phyloP scores from a whole-genome alignment of 2,888 invertebrate genomes.

The Erebia aethiops region DNA sequence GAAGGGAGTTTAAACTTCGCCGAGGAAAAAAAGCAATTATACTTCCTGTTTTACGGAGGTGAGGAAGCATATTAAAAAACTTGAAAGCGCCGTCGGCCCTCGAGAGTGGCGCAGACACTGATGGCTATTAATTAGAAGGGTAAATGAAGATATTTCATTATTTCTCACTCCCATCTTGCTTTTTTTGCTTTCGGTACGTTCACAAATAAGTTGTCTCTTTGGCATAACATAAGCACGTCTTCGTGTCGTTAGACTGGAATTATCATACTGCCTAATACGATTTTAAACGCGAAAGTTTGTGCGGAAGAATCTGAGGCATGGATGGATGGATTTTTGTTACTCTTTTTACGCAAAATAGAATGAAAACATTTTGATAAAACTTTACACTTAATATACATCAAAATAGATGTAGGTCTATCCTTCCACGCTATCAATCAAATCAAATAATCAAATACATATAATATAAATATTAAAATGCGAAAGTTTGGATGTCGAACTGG shows the following conservation, averaged over 20 bases:
- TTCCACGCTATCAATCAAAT: too few species aligned
- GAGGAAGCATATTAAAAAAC: constrained; percentile 82
- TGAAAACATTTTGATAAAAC: too few species aligned
- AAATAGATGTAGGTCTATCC: too few species aligned
- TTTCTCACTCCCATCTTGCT: constrained; percentile 58
- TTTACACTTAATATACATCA: too few species aligned
- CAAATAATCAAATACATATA: too few species aligned
- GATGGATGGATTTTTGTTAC: too few species aligned
- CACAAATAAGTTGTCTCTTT: constrained; percentile 14
- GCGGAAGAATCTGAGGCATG: too few species aligned
- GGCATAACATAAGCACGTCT: background rate
- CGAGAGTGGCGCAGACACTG: constrained; percentile 79
- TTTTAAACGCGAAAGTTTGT: too few species aligned
- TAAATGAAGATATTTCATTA: constrained; percentile 78
- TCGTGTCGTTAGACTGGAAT: background rate
- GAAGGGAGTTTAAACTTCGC: constrained; percentile 63
- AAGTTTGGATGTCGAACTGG: too few species aligned
- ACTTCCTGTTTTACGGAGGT: constrained; percentile 76
- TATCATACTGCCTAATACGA: background rate
- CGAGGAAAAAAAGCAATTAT: constrained; percentile 77
- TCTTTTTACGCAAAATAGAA: too few species aligned
- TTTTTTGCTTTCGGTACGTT: constrained; percentile 31
- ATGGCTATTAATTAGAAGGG: constrained; percentile 83
- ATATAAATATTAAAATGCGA: too few species aligned
- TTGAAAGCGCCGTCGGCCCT: constrained; percentile 77